phyloP scores from a whole-genome alignment of 1,140 invertebrate species.

The Drosophila quadrilineata region DNA sequence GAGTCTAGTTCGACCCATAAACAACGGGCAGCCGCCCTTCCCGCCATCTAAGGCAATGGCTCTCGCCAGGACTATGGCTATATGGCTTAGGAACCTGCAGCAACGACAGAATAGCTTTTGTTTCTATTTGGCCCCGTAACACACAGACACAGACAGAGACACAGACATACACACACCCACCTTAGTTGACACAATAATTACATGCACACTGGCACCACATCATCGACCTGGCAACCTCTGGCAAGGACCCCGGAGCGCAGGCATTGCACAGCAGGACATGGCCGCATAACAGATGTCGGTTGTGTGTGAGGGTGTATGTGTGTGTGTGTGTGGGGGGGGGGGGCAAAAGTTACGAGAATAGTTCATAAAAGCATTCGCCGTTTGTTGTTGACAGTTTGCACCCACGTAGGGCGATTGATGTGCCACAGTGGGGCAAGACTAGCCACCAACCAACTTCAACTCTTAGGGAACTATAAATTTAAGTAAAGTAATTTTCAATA shows the following conservation, averaged over 20 bases:
- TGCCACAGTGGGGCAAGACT: slow-evolving; percentile 27
- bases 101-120: slow-evolving; percentile 47
- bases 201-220: slow-evolving; percentile 35
- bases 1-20: slow-evolving; percentile 46
- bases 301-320: too few relatives aligned
- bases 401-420: slow-evolving; percentile 36
- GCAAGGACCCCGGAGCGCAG: too few relatives aligned
- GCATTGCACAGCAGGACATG: slow-evolving; percentile 25
- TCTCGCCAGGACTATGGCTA: not conserved
- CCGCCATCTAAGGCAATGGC: not conserved
- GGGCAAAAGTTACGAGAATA: not conserved
- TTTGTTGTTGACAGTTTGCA: slow-evolving; percentile 41
- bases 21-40: slow-evolving; percentile 21
- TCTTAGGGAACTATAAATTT: too few relatives aligned
- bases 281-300: not conserved
- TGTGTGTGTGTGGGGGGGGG: not conserved
- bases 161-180: too few relatives aligned
- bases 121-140: slow-evolving; percentile 28
- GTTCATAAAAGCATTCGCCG: slow-evolving; percentile 40
- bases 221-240: not conserved
- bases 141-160: too few relatives aligned
- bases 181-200: slow-evolving; percentile 73
- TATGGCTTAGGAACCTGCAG: slow-evolving; percentile 34
- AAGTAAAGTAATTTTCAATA: too few relatives aligned
- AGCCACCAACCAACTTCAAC: too few relatives aligned